Conservation (phyloP, 2,113 vertebrate species). For the Cyphomyrus discorhynchus region DNA sequence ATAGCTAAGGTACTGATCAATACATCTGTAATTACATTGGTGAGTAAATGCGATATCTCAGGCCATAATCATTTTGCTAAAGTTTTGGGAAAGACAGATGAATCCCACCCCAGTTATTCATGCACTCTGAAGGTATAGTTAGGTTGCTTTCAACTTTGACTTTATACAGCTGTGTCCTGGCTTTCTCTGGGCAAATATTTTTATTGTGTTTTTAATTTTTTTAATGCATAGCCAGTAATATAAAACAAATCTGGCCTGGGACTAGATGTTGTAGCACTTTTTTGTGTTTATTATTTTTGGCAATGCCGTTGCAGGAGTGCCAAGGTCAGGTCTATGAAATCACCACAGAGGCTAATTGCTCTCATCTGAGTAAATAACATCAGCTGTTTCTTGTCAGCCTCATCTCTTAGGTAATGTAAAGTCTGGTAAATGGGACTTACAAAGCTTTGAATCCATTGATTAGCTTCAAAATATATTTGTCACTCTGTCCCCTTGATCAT, state of each 20-base stretch:
- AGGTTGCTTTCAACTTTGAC: background rate
- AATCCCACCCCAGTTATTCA: background rate
- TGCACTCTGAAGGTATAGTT: background rate
- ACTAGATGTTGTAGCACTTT: constrained; percentile 19
- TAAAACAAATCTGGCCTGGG: constrained; percentile 14
- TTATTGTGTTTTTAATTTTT: constrained; percentile 2
- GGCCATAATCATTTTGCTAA: background rate
- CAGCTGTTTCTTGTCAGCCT: constrained; percentile 32
- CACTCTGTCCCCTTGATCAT: background rate
- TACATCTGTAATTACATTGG: background rate
- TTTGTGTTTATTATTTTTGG: constrained; percentile 38
- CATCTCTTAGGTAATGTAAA: constrained; percentile 31
- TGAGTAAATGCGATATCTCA: background rate
- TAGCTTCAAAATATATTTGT: background rate
- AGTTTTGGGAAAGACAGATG: background rate
- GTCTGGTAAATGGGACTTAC: constrained; percentile 11
- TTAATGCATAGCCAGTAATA: background rate
- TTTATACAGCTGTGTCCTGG: background rate
- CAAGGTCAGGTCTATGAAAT: constrained; percentile 44
- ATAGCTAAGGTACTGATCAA: background rate
- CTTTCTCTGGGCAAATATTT: background rate
- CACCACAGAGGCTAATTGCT: constrained; percentile 42
- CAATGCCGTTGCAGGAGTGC: constrained; percentile 10
- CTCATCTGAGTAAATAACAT: constrained; percentile 46
- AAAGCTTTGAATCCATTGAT: background rate